These are phyloP conservation scores for Gallinago nigripennis DNA, from an alignment of 2,797 vertebrate genomes.

Conservation along the genomic window DNA sequence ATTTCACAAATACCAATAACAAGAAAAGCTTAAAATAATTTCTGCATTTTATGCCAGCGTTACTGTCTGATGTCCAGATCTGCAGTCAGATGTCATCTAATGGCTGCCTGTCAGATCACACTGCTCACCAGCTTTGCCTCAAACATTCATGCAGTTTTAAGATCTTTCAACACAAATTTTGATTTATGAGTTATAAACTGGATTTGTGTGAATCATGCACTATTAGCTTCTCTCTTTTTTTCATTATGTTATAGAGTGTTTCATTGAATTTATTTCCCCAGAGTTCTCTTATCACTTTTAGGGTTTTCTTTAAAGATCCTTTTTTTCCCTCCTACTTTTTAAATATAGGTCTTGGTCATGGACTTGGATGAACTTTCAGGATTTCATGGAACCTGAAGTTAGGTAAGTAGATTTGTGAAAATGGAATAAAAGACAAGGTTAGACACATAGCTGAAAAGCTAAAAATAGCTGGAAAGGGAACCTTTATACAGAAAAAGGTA, in stretches of 20 bases:
- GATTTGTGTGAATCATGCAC: not conserved
- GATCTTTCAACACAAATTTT: not conserved
- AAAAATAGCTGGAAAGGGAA: not conserved
- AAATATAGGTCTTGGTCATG: not conserved
- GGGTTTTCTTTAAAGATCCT: not conserved
- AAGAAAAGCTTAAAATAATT: not conserved
- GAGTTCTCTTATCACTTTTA: not conserved
- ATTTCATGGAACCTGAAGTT: not conserved
- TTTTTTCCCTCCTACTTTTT: not conserved
- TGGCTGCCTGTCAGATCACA: not conserved
- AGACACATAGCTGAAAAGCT: not conserved
- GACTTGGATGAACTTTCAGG: not conserved
- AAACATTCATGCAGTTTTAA: not conserved
- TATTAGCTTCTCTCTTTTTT: not conserved
- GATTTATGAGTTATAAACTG: not conserved
- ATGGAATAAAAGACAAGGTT: conserved; percentile 22
- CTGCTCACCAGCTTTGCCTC: not conserved
- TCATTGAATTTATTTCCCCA: not conserved
- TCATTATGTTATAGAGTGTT: not conserved
- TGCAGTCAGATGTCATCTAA: not conserved
- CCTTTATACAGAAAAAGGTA: not conserved
- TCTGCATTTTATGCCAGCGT: not conserved
- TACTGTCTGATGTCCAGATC: not conserved
- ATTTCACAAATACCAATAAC: not conserved
- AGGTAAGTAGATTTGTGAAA: not conserved